Evolutionary conservation across 1,140 invertebrate species (phyloP).

Genomic region (Rhagoletis pomonella): DNA sequence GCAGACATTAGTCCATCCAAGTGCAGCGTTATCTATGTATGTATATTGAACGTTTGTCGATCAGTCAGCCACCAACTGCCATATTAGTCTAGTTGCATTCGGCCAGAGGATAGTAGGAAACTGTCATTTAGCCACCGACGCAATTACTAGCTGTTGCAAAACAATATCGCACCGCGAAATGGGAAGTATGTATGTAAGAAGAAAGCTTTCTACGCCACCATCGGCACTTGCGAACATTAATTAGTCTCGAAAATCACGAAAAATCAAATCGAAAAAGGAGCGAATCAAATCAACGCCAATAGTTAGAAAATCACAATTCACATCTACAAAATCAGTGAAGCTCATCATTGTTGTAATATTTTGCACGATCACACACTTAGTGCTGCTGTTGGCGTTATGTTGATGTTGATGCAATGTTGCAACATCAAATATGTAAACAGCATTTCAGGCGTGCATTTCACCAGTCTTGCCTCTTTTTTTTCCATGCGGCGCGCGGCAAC

Average conservation of each 20-base stretch:
- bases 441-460: neutral
- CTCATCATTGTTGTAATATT: constrained; percentile 37
- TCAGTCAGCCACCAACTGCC: neutral
- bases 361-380: constrained; percentile 33
- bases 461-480: neutral
- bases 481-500: neutral
- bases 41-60: neutral
- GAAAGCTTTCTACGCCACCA: neutral
- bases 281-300: neutral
- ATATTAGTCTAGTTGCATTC: neutral
- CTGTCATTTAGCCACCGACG: constrained; percentile 41
- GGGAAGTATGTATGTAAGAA: too few species aligned
- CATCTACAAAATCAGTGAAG: neutral
- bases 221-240: neutral
- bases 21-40: neutral
- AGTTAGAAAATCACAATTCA: neutral
- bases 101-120: neutral
- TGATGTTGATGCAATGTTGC: neutral
- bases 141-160: neutral
- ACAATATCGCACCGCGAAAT: neutral
- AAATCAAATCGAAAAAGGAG: constrained; percentile 10
- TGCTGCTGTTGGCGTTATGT: neutral
- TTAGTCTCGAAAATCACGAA: constrained; percentile 10
- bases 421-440: neutral
- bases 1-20: too few species aligned